These are phyloP conservation scores for Gallinago nigripennis DNA, from an alignment of 2,797 vertebrate species.

Conservation along the genomic window DNA sequence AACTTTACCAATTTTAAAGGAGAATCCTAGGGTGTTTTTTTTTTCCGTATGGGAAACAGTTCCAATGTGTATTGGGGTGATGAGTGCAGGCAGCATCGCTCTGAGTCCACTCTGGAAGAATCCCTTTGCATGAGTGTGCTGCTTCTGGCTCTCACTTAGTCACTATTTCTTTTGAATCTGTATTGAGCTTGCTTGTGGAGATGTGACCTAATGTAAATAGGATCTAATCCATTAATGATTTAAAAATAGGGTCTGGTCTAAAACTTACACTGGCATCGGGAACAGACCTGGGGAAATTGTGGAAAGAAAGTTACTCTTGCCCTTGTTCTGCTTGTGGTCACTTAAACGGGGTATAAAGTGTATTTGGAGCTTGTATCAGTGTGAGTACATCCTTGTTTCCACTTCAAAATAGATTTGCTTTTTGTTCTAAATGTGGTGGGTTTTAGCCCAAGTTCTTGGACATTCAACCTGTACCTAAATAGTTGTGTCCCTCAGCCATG, in stretches of 20 bases:
- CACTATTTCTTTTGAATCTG: background rate
- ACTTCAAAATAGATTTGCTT: background rate
- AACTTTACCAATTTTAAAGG: background rate
- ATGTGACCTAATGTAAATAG: background rate
- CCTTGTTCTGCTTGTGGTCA: background rate
- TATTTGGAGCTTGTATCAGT: background rate
- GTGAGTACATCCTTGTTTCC: background rate
- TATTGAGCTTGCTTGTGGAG: background rate
- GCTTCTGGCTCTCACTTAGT: background rate
- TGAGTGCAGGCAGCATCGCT: fast-evolving
- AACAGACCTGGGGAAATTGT: fast-evolving
- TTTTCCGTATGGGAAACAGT: background rate
- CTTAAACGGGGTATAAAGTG: background rate
- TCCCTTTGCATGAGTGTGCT: background rate
- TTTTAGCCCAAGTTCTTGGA: background rate
- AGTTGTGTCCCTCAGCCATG: background rate
- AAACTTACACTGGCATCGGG: background rate
- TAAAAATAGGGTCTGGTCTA: background rate
- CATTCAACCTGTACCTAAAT: background rate
- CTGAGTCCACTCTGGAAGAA: background rate
- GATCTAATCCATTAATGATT: background rate
- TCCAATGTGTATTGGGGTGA: background rate
- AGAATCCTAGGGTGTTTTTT: background rate
- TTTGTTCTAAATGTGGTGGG: background rate
- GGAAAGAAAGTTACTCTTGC: background rate